Conservation (phyloP, 2,113 vertebrate species). For the Tenebrosternarchus preto region DNA sequence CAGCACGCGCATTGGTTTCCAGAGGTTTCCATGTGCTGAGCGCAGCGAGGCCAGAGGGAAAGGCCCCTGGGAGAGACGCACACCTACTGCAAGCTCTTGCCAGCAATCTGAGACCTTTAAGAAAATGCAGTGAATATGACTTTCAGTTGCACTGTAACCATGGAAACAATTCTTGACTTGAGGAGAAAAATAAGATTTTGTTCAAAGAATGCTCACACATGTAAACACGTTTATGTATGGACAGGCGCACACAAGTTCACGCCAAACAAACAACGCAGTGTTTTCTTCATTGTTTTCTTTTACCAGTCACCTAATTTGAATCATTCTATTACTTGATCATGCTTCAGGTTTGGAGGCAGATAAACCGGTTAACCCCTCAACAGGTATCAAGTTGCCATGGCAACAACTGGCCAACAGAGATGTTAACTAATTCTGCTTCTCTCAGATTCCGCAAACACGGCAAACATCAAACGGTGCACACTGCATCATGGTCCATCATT, state of each 20-base stretch:
- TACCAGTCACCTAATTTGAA: conserved; percentile 25
- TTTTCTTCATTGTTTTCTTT: conserved; percentile 6
- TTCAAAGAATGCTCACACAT: conserved; percentile 40
- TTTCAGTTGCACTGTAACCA: conserved; percentile 56
- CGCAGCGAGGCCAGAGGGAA: conserved; percentile 25
- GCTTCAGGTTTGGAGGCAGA: conserved; percentile 33
- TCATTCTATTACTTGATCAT: neutral
- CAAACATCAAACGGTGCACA: conserved; percentile 55
- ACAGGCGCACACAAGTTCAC: conserved; percentile 20
- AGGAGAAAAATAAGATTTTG: conserved; percentile 39
- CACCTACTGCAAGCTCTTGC: conserved; percentile 36
- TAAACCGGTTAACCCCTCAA: conserved; percentile 65
- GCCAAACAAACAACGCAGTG: conserved; percentile 40
- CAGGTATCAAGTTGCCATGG: conserved; percentile 73
- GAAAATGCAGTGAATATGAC: conserved; percentile 39
- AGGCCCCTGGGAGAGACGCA: conserved; percentile 33
- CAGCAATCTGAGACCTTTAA: conserved; percentile 55
- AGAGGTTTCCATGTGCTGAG: conserved; percentile 30
- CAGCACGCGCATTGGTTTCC: conserved; percentile 23
- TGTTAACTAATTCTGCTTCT: conserved; percentile 61
- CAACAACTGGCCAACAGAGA: conserved; percentile 61
- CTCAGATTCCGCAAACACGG: conserved; percentile 61
- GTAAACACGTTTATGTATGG: conserved; percentile 10
- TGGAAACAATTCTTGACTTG: conserved; percentile 57
- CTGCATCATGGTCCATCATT: conserved; percentile 1